phyloP scores from a whole-genome alignment of 2,888 invertebrate species.

The Rhaphigaster nebulosa region DNA sequence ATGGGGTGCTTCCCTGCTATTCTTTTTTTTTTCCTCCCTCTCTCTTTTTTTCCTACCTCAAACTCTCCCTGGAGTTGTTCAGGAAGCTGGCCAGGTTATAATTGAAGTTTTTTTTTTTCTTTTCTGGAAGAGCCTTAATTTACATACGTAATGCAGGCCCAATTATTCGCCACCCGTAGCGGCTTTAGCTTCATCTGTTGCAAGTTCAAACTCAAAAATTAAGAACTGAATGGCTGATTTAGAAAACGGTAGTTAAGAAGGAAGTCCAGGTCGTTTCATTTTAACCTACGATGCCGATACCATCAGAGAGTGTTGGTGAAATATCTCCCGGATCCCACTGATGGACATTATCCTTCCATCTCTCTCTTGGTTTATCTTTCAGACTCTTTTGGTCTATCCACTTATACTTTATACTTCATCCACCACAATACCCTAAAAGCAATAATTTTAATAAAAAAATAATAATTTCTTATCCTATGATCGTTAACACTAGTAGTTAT shows the following conservation, averaged over 20 bases:
- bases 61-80: slow-evolving; percentile 17
- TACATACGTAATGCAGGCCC: slow-evolving; percentile 1
- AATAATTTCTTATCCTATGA: too few species aligned
- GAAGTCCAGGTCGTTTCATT: too few species aligned
- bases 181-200: neutral
- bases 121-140: slow-evolving; percentile 23
- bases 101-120: slow-evolving; percentile 18
- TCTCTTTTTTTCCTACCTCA: slow-evolving; percentile 6
- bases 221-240: neutral
- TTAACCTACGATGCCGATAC: too few species aligned
- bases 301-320: too few species aligned
- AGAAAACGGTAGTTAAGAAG: neutral
- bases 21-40: neutral
- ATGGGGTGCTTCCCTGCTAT: neutral
- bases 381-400: too few species aligned
- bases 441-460: too few species aligned
- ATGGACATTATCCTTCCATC: too few species aligned
- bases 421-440: too few species aligned
- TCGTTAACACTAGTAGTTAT: too few species aligned
- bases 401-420: too few species aligned
- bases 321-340: too few species aligned
- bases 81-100: slow-evolving; percentile 3
- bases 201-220: neutral
- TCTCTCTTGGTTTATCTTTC: too few species aligned
- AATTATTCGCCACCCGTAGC: neutral